Evolutionary conservation across 2,888 invertebrate species (phyloP), one percentile per base, ranked within the genome.

Genomic region (Drosophila mimica): DNA sequence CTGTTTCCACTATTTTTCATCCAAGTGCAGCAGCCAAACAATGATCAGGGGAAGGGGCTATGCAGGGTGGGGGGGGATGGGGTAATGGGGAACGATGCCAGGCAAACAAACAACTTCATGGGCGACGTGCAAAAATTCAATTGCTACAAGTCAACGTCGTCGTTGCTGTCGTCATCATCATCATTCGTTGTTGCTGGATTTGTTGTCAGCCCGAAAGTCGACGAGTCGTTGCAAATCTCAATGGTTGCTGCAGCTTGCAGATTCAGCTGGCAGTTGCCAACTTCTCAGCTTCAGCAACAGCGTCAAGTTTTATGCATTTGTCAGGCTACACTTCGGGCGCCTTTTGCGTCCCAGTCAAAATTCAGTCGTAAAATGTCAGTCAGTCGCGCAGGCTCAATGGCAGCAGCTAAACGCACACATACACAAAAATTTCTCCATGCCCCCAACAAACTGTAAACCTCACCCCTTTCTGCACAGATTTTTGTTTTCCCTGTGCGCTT

Each of bases 41-140:
- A 70, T 67, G 67, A 74, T 61, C 51, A 36, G 28, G 31, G 53
- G 46, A 25, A 9, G 51, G 28, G 61, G 30, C 57, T 48, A 53
- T 9, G 33, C 2, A 49, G 69, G 30, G 52, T 48, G 25, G 25
- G 25, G 25, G 25, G 61, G 34, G 25, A 15, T 38, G 51, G 56
- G 68, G 58, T 49, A 70, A 65, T 65, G 76, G 67, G 67, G 65
- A 68, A 70, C 58, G 74, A 65, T 79, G 85, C 74, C 90, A 88
- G 77, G 89, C 85, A 88, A 91, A 89, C 89, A 88, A 88, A 90
- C 87, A 88, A 89, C 87, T 88, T 90, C 87, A 88, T 88, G 87
- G 91, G 87, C 87, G 91, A 88, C 87, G 87, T 88, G 87, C 89
- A 88, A 88, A 88, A 88, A 88, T 88, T 90, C 88, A 88, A 88